phyloP scores from a whole-genome alignment of 1,140 invertebrate species.

The Zaprionus vittiger region DNA sequence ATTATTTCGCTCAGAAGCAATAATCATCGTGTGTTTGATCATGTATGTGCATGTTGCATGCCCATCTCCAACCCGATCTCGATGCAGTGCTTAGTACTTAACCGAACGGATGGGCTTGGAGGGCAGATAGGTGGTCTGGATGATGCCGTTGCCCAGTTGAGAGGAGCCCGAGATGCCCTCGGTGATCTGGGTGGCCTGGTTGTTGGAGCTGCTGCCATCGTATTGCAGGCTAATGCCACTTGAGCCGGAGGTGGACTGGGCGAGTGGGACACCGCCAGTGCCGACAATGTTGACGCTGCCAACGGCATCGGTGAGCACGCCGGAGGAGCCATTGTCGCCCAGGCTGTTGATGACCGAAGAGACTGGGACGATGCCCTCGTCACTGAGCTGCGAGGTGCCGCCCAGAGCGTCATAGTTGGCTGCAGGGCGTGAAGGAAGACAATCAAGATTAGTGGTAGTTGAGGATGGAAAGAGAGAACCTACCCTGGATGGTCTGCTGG shows the following conservation, averaged over 20 bases:
- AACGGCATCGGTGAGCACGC: slow-evolving; percentile 48
- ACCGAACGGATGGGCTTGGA: slow-evolving; percentile 59
- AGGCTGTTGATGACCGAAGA: slow-evolving; percentile 74
- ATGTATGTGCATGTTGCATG: slow-evolving; percentile 4
- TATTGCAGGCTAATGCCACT: slow-evolving; percentile 4
- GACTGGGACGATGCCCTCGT: slow-evolving; percentile 71
- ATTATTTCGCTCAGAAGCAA: slow-evolving; percentile 41
- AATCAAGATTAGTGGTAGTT: too few species aligned
- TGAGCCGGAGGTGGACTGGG: slow-evolving; percentile 9
- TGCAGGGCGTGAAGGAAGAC: slow-evolving; percentile 13
- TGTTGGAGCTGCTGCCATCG: slow-evolving; percentile 37
- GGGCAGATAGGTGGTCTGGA: slow-evolving; percentile 80
- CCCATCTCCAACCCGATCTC: not conserved
- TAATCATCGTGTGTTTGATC: slow-evolving; percentile 24
- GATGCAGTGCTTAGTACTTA: slow-evolving; percentile 44
- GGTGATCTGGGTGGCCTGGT: slow-evolving; percentile 7
- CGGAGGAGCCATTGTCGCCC: slow-evolving; percentile 68
- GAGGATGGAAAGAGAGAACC: not conserved
- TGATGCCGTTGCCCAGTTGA: slow-evolving; percentile 61
- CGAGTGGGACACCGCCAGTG: slow-evolving; percentile 65
- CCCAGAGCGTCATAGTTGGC: slow-evolving; percentile 79
- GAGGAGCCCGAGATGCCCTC: slow-evolving; percentile 25
- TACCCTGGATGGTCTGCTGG: slow-evolving; percentile 81
- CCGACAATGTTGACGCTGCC: slow-evolving; percentile 64
- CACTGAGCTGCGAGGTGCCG: slow-evolving; percentile 59